Evolutionary conservation across 2,888 invertebrate species (phyloP).

Genomic region (Hirudinaria manillensis): DNA sequence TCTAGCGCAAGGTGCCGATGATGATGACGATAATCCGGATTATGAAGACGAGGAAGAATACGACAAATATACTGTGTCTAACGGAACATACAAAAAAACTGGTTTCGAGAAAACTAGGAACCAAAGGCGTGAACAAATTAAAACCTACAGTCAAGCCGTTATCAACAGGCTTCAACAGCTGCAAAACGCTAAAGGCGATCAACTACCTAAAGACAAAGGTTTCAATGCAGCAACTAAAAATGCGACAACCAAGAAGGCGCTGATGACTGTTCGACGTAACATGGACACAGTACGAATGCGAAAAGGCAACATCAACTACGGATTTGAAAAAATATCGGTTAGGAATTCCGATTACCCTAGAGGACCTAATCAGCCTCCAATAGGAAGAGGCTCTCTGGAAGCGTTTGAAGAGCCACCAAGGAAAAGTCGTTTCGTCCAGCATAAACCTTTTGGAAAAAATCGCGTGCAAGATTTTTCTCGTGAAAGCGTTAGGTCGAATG

Average conservation of each 20-base stretch:
- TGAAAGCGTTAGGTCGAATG: too few relatives aligned
- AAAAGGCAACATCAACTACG: too few relatives aligned
- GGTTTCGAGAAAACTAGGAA: slow-evolving; percentile 8
- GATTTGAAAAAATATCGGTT: too few relatives aligned
- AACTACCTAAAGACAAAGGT: slow-evolving; percentile 15
- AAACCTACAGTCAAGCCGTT: slow-evolving; percentile 21
- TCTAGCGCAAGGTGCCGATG: slow-evolving; percentile 9
- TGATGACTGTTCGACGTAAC: slow-evolving; percentile 24
- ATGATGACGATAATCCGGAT: background rate
- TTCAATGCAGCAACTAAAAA: slow-evolving; percentile 14
- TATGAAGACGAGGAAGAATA: background rate
- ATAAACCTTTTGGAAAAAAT: too few relatives aligned
- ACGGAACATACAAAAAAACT: background rate
- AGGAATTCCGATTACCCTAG: too few relatives aligned
- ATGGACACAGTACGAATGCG: background rate
- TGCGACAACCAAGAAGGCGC: slow-evolving; percentile 8
- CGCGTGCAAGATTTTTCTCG: too few relatives aligned
- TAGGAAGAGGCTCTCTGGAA: too few relatives aligned
- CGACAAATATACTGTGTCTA: background rate
- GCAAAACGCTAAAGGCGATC: background rate
- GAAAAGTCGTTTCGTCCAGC: too few relatives aligned
- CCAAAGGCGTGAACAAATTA: background rate
- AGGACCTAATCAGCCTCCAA: too few relatives aligned
- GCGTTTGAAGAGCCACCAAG: too few relatives aligned
- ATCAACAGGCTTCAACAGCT: slow-evolving; percentile 18